These are phyloP conservation scores for Lepidotrigona ventralis DNA, from an alignment of 1,140 invertebrate species.

Conservation along the genomic window DNA sequence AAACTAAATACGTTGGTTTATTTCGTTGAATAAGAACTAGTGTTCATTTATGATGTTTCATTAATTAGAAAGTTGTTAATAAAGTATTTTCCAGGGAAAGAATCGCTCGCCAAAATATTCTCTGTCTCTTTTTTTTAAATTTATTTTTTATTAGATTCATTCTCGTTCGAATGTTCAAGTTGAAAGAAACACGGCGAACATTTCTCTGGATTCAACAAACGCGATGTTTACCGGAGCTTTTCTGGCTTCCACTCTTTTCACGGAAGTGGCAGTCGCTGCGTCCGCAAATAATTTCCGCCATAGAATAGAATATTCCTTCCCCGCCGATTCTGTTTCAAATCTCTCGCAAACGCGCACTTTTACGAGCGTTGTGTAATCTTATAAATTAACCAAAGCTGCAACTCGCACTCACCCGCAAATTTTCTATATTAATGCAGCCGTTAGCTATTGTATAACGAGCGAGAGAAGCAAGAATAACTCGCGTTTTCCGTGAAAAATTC, in stretches of 20 bases:
- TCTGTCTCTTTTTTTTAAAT: no score
- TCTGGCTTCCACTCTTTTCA: conserved; percentile 7
- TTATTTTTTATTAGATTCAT: neutral
- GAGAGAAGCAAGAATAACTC: neutral
- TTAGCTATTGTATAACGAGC: neutral
- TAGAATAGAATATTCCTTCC: conserved; percentile 5
- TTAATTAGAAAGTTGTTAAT: neutral
- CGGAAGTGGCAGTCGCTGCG: conserved; percentile 6
- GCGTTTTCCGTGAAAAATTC: neutral
- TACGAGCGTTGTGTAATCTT: neutral
- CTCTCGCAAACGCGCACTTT: neutral
- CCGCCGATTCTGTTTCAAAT: neutral
- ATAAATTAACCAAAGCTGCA: conserved; percentile 1
- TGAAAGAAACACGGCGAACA: neutral
- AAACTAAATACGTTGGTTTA: neutral
- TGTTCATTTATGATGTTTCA: neutral
- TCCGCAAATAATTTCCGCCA: neutral
- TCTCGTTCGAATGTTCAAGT: neutral
- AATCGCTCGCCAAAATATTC: no score
- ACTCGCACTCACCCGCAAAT: neutral
- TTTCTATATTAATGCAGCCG: neutral
- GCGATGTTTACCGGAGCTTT: conserved; percentile 1
- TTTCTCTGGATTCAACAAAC: conserved; percentile 21
- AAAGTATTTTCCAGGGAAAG: neutral
- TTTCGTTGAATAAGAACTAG: neutral